phyloP scores from a whole-genome alignment of 2,797 vertebrate species.

The Simalia tracyae region DNA sequence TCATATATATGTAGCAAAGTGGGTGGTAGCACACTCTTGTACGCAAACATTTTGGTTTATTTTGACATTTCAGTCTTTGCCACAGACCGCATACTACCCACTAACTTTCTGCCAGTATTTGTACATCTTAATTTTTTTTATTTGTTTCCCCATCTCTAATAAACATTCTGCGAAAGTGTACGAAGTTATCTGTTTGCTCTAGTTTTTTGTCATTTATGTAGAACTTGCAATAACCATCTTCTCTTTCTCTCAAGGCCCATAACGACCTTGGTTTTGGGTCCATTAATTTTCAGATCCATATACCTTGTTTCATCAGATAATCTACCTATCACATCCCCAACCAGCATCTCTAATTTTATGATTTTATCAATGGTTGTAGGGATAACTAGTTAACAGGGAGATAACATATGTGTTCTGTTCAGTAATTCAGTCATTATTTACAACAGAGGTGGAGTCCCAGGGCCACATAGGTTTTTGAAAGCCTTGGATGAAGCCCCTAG shows the following conservation, averaged over 20 bases:
- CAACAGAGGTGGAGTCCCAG: neutral
- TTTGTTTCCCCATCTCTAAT: neutral
- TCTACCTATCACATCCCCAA: neutral
- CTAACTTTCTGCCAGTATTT: neutral
- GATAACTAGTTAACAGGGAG: neutral
- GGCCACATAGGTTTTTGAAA: neutral
- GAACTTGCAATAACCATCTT: neutral
- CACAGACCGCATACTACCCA: neutral
- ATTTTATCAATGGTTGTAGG: too few relatives aligned
- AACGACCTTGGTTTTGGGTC: neutral
- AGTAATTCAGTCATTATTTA: neutral
- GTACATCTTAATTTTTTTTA: neutral
- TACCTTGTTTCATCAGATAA: neutral
- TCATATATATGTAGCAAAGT: neutral
- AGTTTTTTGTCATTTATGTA: neutral
- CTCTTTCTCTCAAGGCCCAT: neutral
- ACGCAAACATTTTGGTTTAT: neutral
- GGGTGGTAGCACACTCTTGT: neutral
- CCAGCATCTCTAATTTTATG: neutral
- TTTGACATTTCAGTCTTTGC: neutral
- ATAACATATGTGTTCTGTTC: neutral
- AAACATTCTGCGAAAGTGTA: neutral
- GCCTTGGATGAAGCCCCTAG: neutral
- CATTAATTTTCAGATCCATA: neutral
- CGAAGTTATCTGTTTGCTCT: neutral